phyloP scores from a whole-genome alignment of 2,113 vertebrate genomes.

The Caranx ignobilis region DNA sequence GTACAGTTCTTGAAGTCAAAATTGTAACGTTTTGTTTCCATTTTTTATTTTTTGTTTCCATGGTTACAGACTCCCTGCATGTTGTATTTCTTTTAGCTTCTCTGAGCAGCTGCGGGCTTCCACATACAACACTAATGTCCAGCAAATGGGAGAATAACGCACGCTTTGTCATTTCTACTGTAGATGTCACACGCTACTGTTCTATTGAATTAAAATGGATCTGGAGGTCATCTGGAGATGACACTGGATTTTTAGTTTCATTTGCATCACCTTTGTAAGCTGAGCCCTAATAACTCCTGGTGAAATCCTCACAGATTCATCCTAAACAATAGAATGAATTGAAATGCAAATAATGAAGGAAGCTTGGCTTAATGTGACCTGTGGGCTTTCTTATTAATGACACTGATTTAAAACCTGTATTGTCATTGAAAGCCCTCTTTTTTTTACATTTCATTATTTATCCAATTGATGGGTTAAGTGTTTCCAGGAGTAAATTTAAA shows the following conservation, averaged over 20 bases:
- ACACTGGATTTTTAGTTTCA: conserved; percentile 33
- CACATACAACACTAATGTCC: not conserved
- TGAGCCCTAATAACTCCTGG: conserved; percentile 35
- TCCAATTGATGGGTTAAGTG: not conserved
- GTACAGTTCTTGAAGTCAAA: not conserved
- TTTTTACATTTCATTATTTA: conserved; percentile 52
- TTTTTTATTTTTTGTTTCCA: not conserved
- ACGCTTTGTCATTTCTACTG: not conserved
- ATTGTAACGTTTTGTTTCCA: not conserved
- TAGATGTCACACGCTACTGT: not conserved
- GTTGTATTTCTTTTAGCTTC: not conserved
- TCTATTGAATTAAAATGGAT: conserved; percentile 41
- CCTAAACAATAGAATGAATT: conserved; percentile 68
- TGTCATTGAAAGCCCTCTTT: conserved; percentile 48
- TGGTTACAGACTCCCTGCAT: not conserved
- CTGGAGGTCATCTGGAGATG: conserved; percentile 42
- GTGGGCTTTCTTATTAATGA: conserved; percentile 70
- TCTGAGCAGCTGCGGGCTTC: not conserved
- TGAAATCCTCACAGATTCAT: conserved; percentile 52
- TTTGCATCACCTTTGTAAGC: conserved; percentile 39
- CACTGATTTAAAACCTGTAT: conserved; percentile 50
- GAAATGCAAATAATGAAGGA: conserved; percentile 68
- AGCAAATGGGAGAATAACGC: not conserved
- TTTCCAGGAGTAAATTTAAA: conserved; percentile 26
- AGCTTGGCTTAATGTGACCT: conserved; percentile 46